Percentiles rank a stretch among this genome's conserved stretches.
Evolutionary conservation across 2,113 vertebrate species (phyloP).

Genomic region (Eidolon helvum): DNA sequence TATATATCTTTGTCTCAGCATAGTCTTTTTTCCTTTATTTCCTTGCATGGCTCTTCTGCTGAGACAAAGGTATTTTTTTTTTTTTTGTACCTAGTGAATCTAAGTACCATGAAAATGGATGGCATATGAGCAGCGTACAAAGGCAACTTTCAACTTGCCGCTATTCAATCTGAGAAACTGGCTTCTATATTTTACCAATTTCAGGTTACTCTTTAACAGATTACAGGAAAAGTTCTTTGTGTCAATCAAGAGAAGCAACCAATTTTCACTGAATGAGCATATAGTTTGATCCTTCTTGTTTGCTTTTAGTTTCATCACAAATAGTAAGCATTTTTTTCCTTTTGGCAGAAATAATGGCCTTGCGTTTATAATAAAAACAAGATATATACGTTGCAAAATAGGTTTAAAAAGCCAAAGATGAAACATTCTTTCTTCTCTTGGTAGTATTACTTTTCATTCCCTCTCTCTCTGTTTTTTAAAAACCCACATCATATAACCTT

Average conservation of each 20-base stretch:
- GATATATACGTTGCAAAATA: constrained; percentile 6
- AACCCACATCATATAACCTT: not conserved
- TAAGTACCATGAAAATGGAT: constrained; percentile 5
- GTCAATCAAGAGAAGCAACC: constrained; percentile 48
- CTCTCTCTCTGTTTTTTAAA: constrained; percentile 19
- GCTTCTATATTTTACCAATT: constrained; percentile 56
- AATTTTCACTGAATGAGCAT: constrained; percentile 42
- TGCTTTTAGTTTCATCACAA: constrained; percentile 56
- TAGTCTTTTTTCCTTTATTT: constrained; percentile 26
- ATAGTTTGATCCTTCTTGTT: constrained; percentile 50
- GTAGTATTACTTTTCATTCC: constrained; percentile 39
- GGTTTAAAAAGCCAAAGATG: constrained; percentile 36
- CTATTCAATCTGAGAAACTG: constrained; percentile 39
- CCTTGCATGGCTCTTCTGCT: not conserved
- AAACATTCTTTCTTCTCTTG: constrained; percentile 39
- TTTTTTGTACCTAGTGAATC: not conserved
- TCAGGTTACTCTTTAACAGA: constrained; percentile 58
- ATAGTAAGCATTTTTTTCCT: constrained; percentile 53
- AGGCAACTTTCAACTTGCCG: constrained; percentile 42
- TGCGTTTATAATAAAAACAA: constrained; percentile 69
- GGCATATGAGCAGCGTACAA: not conserved
- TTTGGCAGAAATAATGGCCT: constrained; percentile 55
- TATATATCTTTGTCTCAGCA: not conserved
- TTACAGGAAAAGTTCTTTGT: constrained; percentile 33
- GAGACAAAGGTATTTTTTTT: not conserved